Evolutionary conservation across 2,113 vertebrate species (phyloP).

Genomic region (Alces alces): DNA sequence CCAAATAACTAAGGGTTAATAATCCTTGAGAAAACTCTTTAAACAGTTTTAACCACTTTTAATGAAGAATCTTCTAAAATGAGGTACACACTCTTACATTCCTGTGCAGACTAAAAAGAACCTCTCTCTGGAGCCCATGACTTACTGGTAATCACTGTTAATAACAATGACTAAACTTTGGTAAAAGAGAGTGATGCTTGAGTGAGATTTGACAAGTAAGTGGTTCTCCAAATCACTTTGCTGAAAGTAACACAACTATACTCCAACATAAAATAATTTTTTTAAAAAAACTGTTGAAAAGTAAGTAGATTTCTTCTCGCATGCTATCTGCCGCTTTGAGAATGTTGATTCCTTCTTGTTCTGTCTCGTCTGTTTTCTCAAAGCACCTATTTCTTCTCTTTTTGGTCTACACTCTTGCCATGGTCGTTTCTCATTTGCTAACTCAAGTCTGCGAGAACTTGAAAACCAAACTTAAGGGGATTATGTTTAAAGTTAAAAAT

Average conservation of each 20-base stretch:
- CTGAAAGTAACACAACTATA: neutral
- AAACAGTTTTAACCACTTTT: neutral
- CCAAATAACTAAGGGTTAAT: neutral
- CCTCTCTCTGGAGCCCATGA: neutral
- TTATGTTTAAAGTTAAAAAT: neutral
- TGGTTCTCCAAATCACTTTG: neutral
- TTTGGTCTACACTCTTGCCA: neutral
- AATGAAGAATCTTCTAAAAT: neutral
- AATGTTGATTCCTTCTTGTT: neutral
- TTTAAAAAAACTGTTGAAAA: neutral
- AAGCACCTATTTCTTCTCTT: neutral
- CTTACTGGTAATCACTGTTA: neutral
- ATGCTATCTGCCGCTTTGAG: neutral
- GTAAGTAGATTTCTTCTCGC: neutral
- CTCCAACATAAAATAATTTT: neutral
- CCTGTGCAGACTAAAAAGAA: neutral
- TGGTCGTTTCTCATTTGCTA: neutral
- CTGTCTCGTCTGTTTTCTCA: neutral
- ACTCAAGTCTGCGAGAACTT: neutral
- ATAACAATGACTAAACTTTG: neutral
- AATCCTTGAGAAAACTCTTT: neutral
- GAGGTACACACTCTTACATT: neutral
- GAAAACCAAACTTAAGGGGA: neutral
- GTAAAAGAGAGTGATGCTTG: neutral
- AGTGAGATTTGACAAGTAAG: neutral